Conservation (phyloP, 2,797 vertebrate genomes). For the Galago senegalensis region DNA sequence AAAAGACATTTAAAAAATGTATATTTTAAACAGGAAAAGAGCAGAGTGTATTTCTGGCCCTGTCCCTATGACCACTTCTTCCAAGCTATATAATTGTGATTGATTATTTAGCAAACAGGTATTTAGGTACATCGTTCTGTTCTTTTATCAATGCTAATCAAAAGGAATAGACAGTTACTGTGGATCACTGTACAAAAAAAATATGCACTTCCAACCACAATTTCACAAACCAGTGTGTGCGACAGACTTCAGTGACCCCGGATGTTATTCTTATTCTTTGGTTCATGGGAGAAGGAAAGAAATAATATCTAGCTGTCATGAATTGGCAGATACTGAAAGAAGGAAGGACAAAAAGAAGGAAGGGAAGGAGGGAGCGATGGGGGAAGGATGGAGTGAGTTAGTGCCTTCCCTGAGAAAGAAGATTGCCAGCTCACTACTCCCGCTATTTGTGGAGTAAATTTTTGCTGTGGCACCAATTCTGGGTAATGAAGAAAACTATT, state of each 20-base stretch:
- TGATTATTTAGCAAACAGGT: not conserved
- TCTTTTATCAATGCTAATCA: not conserved
- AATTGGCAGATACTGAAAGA: not conserved
- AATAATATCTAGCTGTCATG: constrained; percentile 4
- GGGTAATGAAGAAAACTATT: not conserved
- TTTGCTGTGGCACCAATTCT: not conserved
- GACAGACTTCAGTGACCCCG: accelerated
- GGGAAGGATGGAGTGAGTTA: not conserved
- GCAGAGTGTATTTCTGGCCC: not conserved
- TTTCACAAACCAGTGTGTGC: not conserved
- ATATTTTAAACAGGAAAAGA: not conserved
- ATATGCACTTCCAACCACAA: not conserved
- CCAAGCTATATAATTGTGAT: not conserved
- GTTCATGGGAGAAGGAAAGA: not conserved
- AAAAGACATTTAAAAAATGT: not conserved
- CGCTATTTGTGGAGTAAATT: not conserved
- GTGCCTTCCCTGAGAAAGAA: not conserved
- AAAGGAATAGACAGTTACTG: not conserved
- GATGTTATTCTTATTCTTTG: not conserved
- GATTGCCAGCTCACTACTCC: not conserved
- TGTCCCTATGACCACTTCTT: accelerated
- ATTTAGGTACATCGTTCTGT: not conserved
- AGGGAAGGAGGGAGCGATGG: not conserved
- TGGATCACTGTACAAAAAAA: not conserved
- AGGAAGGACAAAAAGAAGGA: not conserved